Evolutionary conservation across 2,888 invertebrate species (phyloP).

Genomic region (Perithous albicinctus): DNA sequence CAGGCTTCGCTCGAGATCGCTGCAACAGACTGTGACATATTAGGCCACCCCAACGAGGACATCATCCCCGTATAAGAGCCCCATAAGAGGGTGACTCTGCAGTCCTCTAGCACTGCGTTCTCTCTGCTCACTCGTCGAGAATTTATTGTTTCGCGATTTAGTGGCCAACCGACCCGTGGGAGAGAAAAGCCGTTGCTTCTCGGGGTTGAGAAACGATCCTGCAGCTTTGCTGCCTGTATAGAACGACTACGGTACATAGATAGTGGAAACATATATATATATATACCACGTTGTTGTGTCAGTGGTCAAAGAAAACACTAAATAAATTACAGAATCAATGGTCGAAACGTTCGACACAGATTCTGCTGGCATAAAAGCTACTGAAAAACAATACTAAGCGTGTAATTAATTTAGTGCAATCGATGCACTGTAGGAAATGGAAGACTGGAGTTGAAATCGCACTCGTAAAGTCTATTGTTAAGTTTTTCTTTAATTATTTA

Average conservation of each 20-base stretch:
- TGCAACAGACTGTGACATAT: slow-evolving; percentile 85
- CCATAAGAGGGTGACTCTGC: slow-evolving; percentile 76
- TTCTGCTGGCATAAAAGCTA: not conserved
- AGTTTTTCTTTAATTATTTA: no score
- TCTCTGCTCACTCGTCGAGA: slow-evolving; percentile 68
- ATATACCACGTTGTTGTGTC: slow-evolving; percentile 56
- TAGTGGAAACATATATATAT: slow-evolving; percentile 30
- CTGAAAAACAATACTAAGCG: not conserved
- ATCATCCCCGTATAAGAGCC: slow-evolving; percentile 80
- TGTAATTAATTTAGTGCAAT: slow-evolving; percentile 22
- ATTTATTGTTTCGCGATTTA: slow-evolving; percentile 84
- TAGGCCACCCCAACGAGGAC: slow-evolving; percentile 82
- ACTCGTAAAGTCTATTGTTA: no score
- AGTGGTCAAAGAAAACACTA: slow-evolving; percentile 58
- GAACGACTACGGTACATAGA: slow-evolving; percentile 20
- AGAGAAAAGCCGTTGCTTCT: slow-evolving; percentile 65
- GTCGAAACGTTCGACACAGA: slow-evolving; percentile 51
- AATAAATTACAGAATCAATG: slow-evolving; percentile 60
- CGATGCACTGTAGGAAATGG: no score
- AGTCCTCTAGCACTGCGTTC: slow-evolving; percentile 58
- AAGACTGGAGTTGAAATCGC: no score
- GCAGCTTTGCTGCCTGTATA: slow-evolving; percentile 37
- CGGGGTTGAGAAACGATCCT: slow-evolving; percentile 55
- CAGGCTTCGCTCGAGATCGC: slow-evolving; percentile 76
- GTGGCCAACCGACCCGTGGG: slow-evolving; percentile 76